Percentiles rank a stretch among this genome's conserved stretches.
These are phyloP conservation scores for Ditula angustiorana DNA, from an alignment of 2,888 invertebrate genomes.

Conservation along the genomic window DNA sequence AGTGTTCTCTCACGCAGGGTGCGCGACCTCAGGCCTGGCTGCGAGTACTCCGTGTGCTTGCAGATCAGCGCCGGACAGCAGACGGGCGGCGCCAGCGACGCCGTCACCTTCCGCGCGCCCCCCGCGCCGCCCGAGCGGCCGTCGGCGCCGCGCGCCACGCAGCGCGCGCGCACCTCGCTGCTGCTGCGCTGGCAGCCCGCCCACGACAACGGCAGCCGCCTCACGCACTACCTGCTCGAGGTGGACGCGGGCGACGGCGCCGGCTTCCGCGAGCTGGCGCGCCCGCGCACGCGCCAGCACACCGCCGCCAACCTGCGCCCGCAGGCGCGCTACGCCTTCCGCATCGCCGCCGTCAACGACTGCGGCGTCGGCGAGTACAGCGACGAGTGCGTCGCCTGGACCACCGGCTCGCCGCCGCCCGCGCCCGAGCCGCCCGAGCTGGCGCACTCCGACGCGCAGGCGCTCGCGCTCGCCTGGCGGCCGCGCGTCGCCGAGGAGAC, in stretches of 20 bases:
- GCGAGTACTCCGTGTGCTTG: conserved; percentile 93
- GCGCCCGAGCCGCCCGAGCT: conserved; percentile 92
- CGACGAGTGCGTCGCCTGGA: conserved; percentile 88
- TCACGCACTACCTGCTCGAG: conserved; percentile 91
- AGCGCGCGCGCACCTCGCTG: conserved; percentile 89
- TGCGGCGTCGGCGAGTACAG: conserved; percentile 91
- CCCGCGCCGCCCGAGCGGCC: conserved; percentile 92
- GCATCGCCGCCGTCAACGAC: conserved; percentile 93
- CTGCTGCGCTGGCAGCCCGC: conserved; percentile 90
- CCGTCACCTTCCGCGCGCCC: conserved; percentile 92
- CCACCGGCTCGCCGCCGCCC: conserved; percentile 92
- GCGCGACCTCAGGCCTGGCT: conserved; percentile 94
- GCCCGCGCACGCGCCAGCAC: conserved; percentile 91
- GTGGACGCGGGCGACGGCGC: conserved; percentile 87
- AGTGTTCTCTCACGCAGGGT: conserved; percentile 73
- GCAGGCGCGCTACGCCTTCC: conserved; percentile 92
- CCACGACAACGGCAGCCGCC: conserved; percentile 92
- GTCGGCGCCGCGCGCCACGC: conserved; percentile 89
- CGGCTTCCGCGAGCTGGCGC: conserved; percentile 90
- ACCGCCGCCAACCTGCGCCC: conserved; percentile 91
- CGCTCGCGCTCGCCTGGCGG: conserved; percentile 91
- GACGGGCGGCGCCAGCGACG: conserved; percentile 91
- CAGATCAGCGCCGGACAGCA: conserved; percentile 91
- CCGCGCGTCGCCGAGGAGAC: conserved; percentile 91
- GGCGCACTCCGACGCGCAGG: conserved; percentile 86